Base-by-base conservation (phyloP, 2,797 vertebrate genomes). In the Astyanax mexicanus region DNA sequence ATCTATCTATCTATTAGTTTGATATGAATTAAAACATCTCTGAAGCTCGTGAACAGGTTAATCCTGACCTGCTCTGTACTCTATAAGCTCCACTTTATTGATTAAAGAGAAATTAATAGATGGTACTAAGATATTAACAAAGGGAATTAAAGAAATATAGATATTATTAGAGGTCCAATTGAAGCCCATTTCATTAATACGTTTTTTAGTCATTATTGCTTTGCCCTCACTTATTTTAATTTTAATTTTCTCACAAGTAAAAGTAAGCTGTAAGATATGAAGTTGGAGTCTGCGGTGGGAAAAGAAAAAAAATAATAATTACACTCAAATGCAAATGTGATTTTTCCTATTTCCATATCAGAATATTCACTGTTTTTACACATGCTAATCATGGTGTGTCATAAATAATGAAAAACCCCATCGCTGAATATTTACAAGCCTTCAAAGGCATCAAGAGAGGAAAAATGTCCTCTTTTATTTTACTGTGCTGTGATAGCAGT, bases 281-380 rank as follows among this genome's bases (percentile, higher is more conserved):
- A 82, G 49, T 81, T 72, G 65, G 57, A 62, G 25, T 64, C 37
- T 55, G 66, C 11, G 62, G 17, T 62, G 12, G 44, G 17, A n/a
- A n/a, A n/a, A n/a, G 45, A 49, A 77, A 79, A 12, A 37, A 21
- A 69, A 74, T 80, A 81, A 84, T 79, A 83, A 87, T 82, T 83
- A 75, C 74, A 86, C 73, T 73, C 72, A 80, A 86, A 89, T 88
- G 83, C 86, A 90, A 89, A 91, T 88, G 77, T 84, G 74, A 83
- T 82, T 78, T 83, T 49, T 27, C 75, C 84, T 83, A 81, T 88
- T 87, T 87, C 80, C 86, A 88, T 90, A 85, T 90, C 81, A 87
- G 88, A 88, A 84, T 81, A 76, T 65, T 75, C 75, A 66, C 82
- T 72, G 52, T 86, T 85, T 88, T 89, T 85, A 86, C 79, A 84